Evolutionary conservation across 2,888 invertebrate species (phyloP), one percentile per base, ranked within the genome.

Genomic region (Buathra laborator): DNA sequence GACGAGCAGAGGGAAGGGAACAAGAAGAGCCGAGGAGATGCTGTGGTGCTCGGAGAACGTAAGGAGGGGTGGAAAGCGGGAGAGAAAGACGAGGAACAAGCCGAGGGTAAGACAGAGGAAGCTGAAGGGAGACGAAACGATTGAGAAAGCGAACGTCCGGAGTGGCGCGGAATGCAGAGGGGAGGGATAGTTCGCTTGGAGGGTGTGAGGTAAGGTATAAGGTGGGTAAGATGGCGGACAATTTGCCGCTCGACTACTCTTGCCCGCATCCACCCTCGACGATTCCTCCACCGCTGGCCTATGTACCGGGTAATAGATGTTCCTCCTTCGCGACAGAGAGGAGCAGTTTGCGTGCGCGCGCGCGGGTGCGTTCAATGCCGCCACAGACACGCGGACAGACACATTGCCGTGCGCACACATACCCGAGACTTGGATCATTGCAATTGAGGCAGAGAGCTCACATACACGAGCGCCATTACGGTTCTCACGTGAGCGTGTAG

Each of bases 151-250:
- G 68, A 77, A 53, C 80, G 44, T 37, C 68, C 51, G 70, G 43
- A 51, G 71, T 51, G 64, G 44, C 7, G 71, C 48, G 48, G 66
- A 53, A 72, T 62, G 77, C 70, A 70, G 68, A 67, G 76, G 83
- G 75, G 67, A 78, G 81, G 44, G 81, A 85, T 59, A 77, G 56
- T 64, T 77, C 44, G 71, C 51, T 59, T 74, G 81, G 87, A 88
- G 87, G 89, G 92, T 91, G 91, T 90, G 90, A 92, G 92, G 91
- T 92, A 92, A 92, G 91, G 93, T 92, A 93, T 93, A 93, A 93
- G 93, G 93, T 93, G 92, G 93, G 90, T 93, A 93, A 93, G 93
- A 93, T 93, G 93, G 93, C 93, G 93, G 93, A 93, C 93, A 93
- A 93, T 93, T 93, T 93, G 93, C 93, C 93, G 93, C 93, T 93